These are phyloP conservation scores for Phyto melanocephala DNA, from an alignment of 2,888 invertebrate genomes.

Conservation along the genomic window DNA sequence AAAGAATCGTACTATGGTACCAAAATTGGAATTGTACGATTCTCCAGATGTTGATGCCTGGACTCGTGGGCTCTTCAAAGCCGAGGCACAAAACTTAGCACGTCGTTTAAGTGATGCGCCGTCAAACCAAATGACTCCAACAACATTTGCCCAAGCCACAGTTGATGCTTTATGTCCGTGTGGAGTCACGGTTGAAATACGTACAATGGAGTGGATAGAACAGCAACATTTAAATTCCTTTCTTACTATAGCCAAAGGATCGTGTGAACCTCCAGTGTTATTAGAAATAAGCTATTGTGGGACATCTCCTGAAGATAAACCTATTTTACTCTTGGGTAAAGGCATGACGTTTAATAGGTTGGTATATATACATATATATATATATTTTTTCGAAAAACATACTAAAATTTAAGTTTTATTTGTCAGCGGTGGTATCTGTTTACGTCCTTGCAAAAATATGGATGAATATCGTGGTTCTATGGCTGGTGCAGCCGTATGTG, in stretches of 20 bases:
- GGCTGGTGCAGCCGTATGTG: conserved; percentile 83
- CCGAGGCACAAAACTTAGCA: conserved; percentile 87
- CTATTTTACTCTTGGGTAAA: conserved; percentile 79
- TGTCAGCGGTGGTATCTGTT: conserved; percentile 74
- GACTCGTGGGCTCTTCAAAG: conserved; percentile 84
- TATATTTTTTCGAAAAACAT: not conserved
- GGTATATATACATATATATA: not conserved
- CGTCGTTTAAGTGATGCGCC: conserved; percentile 85
- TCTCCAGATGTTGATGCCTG: conserved; percentile 81
- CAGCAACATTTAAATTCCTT: conserved; percentile 81
- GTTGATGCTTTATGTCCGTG: conserved; percentile 83
- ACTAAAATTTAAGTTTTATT: not conserved
- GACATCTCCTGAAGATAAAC: not conserved
- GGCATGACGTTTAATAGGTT: conserved; percentile 81
- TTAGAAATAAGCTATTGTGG: conserved; percentile 1
- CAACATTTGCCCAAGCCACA: conserved; percentile 84
- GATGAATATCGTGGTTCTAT: conserved; percentile 80
- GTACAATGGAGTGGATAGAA: conserved; percentile 81
- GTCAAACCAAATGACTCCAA: conserved; percentile 87
- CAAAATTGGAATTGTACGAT: conserved; percentile 80
- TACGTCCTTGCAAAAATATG: conserved; percentile 72
- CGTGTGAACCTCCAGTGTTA: conserved; percentile 70
- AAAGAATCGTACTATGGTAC: conserved; percentile 78
- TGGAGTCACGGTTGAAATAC: conserved; percentile 79
- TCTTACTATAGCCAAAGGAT: conserved; percentile 75